These are phyloP conservation scores for Polia nebulosa DNA, from an alignment of 2,888 invertebrate genomes.

Conservation along the genomic window DNA sequence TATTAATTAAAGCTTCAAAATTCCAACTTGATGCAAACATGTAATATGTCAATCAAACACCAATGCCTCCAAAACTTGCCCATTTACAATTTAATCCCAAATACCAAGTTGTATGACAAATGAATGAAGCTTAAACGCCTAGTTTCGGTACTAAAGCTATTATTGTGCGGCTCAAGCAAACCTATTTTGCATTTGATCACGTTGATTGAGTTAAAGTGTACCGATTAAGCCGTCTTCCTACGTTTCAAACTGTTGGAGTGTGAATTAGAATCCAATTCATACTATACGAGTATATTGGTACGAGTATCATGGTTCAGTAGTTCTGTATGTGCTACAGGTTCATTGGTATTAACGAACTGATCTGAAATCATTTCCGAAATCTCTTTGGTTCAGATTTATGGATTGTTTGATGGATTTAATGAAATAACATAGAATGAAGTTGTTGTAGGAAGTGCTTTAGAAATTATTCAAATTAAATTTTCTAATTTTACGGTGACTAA, in stretches of 20 bases:
- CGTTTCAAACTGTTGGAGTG: constrained; percentile 61
- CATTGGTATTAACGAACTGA: neutral
- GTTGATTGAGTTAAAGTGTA: constrained; percentile 75
- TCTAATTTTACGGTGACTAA: neutral
- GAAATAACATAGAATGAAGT: neutral
- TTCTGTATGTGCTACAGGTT: neutral
- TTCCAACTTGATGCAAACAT: neutral
- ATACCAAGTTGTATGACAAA: constrained; percentile 63
- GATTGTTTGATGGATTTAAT: neutral
- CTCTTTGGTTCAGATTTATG: constrained; percentile 5
- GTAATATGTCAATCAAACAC: constrained; percentile 18
- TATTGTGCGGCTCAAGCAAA: constrained; percentile 68
- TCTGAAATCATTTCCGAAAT: constrained; percentile 12
- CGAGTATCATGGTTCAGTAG: constrained; percentile 10
- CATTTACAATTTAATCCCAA: constrained; percentile 31
- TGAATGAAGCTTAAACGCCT: constrained; percentile 48
- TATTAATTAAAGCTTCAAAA: neutral
- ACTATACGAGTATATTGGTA: constrained; percentile 13
- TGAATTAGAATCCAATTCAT: constrained; percentile 57
- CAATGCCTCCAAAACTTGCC: constrained; percentile 17
- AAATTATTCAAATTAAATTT: neutral
- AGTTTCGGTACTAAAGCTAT: constrained; percentile 62
- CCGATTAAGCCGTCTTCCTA: constrained; percentile 73
- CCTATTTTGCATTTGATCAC: constrained; percentile 77
- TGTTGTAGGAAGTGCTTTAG: too few relatives aligned